Evolutionary conservation across 2,888 invertebrate genomes (phyloP).

Genomic region (Sycophila texana): DNA sequence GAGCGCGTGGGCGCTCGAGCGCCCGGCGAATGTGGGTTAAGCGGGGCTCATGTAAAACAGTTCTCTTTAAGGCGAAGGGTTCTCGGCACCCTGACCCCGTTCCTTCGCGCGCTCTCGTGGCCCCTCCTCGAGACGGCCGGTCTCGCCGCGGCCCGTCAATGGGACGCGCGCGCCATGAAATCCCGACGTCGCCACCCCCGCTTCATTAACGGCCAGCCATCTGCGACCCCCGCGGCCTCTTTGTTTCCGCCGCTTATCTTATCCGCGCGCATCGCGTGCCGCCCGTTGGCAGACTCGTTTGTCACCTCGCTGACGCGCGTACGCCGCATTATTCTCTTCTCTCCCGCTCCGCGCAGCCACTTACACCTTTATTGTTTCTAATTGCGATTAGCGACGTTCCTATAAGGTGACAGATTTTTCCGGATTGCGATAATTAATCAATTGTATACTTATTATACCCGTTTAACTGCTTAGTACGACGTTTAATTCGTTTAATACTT

Average conservation of each 20-base stretch:
- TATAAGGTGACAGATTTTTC: no score
- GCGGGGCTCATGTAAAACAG: slow-evolving; percentile 68
- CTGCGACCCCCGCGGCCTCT: not conserved
- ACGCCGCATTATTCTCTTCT: not conserved
- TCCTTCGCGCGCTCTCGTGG: slow-evolving; percentile 41
- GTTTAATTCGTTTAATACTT: no score
- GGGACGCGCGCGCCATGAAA: not conserved
- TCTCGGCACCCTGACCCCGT: slow-evolving; percentile 62
- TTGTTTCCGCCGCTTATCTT: slow-evolving; percentile 1
- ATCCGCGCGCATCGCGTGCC: slow-evolving; percentile 10
- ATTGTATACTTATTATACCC: no score
- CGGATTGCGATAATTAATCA: no score
- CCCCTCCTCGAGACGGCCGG: slow-evolving; percentile 28
- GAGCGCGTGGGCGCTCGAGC: not conserved
- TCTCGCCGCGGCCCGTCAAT: slow-evolving; percentile 42
- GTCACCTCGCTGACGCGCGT: not conserved
- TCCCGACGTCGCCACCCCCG: not conserved
- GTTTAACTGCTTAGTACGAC: no score
- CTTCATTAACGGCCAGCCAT: slow-evolving; percentile 10
- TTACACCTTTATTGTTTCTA: no score
- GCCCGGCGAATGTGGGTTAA: slow-evolving; percentile 67
- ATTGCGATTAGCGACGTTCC: no score
- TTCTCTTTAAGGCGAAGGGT: slow-evolving; percentile 64
- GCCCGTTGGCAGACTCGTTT: not conserved
- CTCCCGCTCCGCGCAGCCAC: not conserved